Evolutionary conservation across 2,888 invertebrate genomes (phyloP), one percentile per base, ranked within the genome.

Genomic region (Dasypogon diadema): DNA sequence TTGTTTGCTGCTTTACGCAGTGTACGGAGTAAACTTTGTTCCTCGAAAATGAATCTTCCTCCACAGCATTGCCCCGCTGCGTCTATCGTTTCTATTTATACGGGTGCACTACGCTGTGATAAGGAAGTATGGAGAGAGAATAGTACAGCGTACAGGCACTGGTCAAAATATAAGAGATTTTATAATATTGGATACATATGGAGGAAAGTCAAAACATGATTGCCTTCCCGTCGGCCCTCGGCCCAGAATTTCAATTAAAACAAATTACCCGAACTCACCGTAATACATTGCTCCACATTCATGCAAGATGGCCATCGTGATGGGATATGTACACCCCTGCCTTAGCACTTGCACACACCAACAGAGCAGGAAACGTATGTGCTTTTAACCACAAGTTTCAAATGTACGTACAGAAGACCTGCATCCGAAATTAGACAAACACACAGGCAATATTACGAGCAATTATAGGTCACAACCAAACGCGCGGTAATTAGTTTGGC

Each of bases 231-330:
- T 24, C 22, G 48, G 48, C 48, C 30, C 56, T 24, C 56, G 73
- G 51, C 10, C 73, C 21, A 73, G 56, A 73, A 73, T 73, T 73
- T 73, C 73, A 73, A 73, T 73, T 73, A 73, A 70, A 73, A 56
- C 73, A 73, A 73, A 73, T 73, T 73, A 56, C 56, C 73, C 73
- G 42, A 42, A 42, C 56, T 42, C 42, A 26, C 54, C 34, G 73
- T 54, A 73, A 73, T 54, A 48, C 70, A 70, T 54, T 34, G 70
- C 54, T 70, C 54, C 54, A 54, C 70, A 70, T 70, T 22, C 24
- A 65, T 65, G 65, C 65, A 65, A 65, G 65, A 65, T 65, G 65
- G 65, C 65, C 65, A 22, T 48, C 46, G 65, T 65, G 65, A 42
- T 60, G 37, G 60, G 60, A 21, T 60, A 37, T 34, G 34, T 37